A percentile compares a stretch with the other conserved stretches of the same genome.
These are phyloP conservation scores for Brachionus plicatilis DNA, from an alignment of 1,140 invertebrate genomes.

Conservation along the genomic window DNA sequence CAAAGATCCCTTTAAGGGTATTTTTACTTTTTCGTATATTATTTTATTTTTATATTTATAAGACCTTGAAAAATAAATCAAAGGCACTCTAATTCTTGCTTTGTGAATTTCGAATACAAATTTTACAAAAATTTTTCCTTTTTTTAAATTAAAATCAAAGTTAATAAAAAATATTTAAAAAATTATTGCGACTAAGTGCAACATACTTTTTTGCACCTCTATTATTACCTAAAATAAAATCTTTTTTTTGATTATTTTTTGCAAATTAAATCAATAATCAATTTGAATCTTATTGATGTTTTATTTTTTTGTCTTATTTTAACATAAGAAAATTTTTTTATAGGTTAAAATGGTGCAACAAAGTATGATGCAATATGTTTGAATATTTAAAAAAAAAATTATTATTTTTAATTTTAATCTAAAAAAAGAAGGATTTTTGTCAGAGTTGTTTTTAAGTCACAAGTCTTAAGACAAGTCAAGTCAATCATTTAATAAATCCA, in stretches of 20 bases:
- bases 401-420: not conserved
- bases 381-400: not conserved
- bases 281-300: not conserved
- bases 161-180: not conserved
- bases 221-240: not conserved
- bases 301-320: not conserved
- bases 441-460: no score
- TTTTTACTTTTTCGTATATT: no score
- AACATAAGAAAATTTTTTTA: not conserved
- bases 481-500: no score
- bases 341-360: not conserved
- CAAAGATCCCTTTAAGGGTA: no score
- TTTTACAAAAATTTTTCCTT: no score
- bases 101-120: no score
- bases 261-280: not conserved
- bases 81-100: no score
- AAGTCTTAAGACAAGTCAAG: no score
- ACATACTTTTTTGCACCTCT: not conserved
- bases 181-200: not conserved
- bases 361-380: not conserved
- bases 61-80: no score
- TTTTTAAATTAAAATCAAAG: no score
- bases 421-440: not conserved
- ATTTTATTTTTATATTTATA: no score
- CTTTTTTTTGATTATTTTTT: not conserved